Evolutionary conservation across 2,888 invertebrate genomes (phyloP).

Genomic region (Scaptomyza reducta): DNA sequence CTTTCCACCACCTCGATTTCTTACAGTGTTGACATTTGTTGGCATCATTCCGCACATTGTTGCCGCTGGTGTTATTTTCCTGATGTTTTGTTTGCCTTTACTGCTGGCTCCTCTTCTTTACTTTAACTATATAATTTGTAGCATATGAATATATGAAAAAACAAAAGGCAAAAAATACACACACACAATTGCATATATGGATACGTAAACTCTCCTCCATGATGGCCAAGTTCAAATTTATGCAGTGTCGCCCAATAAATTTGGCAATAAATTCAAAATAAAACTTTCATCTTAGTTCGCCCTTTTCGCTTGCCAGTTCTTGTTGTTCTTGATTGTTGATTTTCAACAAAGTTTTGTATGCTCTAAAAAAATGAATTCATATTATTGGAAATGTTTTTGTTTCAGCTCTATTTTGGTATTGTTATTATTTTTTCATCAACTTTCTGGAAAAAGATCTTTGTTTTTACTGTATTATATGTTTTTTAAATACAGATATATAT

Average conservation of each 20-base stretch:
- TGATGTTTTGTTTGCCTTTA: constrained; percentile 53
- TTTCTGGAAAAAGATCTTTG: constrained; percentile 4
- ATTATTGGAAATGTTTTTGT: constrained; percentile 25
- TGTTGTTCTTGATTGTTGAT: constrained; percentile 44
- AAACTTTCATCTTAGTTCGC: constrained; percentile 70
- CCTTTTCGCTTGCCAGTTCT: constrained; percentile 27
- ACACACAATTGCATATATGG: constrained; percentile 15
- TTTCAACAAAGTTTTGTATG: constrained; percentile 42
- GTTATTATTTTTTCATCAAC: constrained; percentile 27
- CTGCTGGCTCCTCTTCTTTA: constrained; percentile 66
- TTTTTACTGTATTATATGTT: background rate
- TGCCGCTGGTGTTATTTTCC: constrained; percentile 69
- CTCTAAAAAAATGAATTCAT: constrained; percentile 43
- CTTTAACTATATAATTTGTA: constrained; percentile 79
- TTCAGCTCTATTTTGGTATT: constrained; percentile 6
- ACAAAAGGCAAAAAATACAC: constrained; percentile 26
- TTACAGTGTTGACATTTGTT: constrained; percentile 73
- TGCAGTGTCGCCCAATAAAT: constrained; percentile 79
- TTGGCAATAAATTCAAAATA: constrained; percentile 78
- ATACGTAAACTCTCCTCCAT: constrained; percentile 53
- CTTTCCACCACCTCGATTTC: background rate
- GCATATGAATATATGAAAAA: constrained; percentile 78
- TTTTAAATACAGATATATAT: too few species aligned
- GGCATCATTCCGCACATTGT: constrained; percentile 77
- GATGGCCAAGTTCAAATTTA: constrained; percentile 76